Percentiles rank a stretch among this genome's conserved stretches.
Conservation (phyloP, 2,888 invertebrate genomes). For the Drosophila recens region DNA sequence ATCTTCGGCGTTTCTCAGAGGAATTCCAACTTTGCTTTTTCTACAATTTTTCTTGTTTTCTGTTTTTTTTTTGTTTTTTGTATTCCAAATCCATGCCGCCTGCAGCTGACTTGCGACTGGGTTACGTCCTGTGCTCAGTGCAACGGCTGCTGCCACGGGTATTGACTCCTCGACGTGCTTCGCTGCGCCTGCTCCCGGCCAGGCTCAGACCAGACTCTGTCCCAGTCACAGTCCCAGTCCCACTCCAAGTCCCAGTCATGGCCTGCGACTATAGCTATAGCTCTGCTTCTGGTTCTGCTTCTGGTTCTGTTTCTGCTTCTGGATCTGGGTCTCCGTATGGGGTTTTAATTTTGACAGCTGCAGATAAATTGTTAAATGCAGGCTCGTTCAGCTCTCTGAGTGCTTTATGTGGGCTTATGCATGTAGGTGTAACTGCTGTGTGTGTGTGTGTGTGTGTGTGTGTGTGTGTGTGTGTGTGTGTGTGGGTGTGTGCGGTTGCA, state of each 20-base stretch:
- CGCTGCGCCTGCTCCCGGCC: slow-evolving; percentile 52
- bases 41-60: slow-evolving; percentile 21
- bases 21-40: not conserved
- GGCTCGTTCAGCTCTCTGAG: slow-evolving; percentile 70
- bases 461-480: too few species aligned
- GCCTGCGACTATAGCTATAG: not conserved
- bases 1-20: fast-evolving
- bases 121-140: slow-evolving; percentile 66
- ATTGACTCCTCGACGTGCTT: slow-evolving; percentile 77
- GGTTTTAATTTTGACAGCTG: slow-evolving; percentile 85
- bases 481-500: slow-evolving; percentile 64
- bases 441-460: slow-evolving; percentile 7
- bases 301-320: slow-evolving; percentile 38
- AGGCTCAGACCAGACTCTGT: not conserved
- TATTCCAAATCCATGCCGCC: slow-evolving; percentile 69
- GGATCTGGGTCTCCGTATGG: slow-evolving; percentile 71
- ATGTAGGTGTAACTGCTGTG: slow-evolving; percentile 55
- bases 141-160: slow-evolving; percentile 72
- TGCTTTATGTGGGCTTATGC: slow-evolving; percentile 78
- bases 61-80: slow-evolving; percentile 24
- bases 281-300: slow-evolving; percentile 40
- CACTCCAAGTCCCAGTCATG: not conserved
- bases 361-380: slow-evolving; percentile 85
- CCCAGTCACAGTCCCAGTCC: not conserved
- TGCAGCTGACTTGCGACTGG: slow-evolving; percentile 79